Percentiles rank a stretch among this genome's conserved stretches.
These are phyloP conservation scores for Stegostoma tigrinum DNA, from an alignment of 2,113 vertebrate species.

Conservation along the genomic window DNA sequence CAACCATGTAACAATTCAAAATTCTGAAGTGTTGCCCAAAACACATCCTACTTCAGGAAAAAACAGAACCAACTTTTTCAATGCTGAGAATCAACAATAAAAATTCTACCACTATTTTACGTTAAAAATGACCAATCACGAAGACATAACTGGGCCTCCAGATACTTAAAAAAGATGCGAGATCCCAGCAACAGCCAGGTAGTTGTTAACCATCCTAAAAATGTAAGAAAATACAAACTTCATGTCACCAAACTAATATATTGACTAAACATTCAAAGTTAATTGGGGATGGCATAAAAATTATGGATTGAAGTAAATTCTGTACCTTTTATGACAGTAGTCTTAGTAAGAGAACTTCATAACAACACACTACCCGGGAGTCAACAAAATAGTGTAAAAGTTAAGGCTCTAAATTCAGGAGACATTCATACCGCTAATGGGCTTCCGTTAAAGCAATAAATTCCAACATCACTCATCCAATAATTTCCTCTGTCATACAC, in stretches of 20 bases:
- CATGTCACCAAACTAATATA: neutral
- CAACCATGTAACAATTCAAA: neutral
- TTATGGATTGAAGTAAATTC: neutral
- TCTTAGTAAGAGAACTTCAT: neutral
- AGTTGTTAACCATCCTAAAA: neutral
- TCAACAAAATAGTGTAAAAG: neutral
- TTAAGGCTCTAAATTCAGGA: neutral
- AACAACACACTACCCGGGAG: neutral
- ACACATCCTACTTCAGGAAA: neutral
- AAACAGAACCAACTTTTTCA: neutral
- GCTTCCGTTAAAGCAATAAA: neutral
- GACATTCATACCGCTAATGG: neutral
- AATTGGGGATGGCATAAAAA: neutral
- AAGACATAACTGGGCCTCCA: neutral
- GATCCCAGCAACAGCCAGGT: neutral
- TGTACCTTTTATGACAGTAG: neutral
- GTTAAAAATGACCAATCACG: neutral
- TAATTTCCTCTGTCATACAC: neutral
- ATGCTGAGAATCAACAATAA: neutral
- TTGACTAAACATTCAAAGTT: neutral
- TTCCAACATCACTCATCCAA: neutral
- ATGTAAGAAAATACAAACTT: neutral
- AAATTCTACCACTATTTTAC: neutral
- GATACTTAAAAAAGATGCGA: neutral
- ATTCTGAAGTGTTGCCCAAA: neutral